These are phyloP conservation scores for Caenorhabditis virilis DNA, from an alignment of 2,888 invertebrate genomes.

Conservation along the genomic window DNA sequence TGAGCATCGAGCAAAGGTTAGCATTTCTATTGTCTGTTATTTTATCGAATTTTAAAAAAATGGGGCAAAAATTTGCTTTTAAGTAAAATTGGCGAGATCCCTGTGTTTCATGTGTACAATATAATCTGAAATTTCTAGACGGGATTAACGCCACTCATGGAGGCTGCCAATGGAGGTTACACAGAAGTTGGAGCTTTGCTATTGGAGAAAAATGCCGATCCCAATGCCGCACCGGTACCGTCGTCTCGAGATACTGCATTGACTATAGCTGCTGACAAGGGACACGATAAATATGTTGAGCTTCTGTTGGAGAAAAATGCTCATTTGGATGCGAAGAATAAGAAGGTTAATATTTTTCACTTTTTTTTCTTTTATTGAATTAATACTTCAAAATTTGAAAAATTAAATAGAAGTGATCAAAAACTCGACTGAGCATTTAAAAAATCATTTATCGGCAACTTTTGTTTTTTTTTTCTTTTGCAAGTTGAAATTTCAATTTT, in stretches of 20 bases:
- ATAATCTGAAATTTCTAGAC: constrained; percentile 74
- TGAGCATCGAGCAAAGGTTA: constrained; percentile 92
- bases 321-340: constrained; percentile 93
- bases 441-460: no score
- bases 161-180: constrained; percentile 98
- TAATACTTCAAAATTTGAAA: not conserved
- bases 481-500: no score
- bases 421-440: not conserved
- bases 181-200: constrained; percentile 95
- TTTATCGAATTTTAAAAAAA: no score
- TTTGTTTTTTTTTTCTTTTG: no score
- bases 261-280: constrained; percentile 99
- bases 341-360: no score
- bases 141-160: constrained; percentile 97
- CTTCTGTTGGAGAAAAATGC: constrained; percentile 70
- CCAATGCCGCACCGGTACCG: constrained; percentile 96
- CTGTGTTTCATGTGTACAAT: no score
- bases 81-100: not conserved
- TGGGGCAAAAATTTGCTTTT: no score
- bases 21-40: not conserved
- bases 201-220: constrained; percentile 94
- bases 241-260: constrained; percentile 96
- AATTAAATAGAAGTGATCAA: not conserved
- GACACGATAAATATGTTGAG: constrained; percentile 82
- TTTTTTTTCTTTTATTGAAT: constrained; percentile 3